phyloP scores from a whole-genome alignment of 2,888 invertebrate genomes.

The Hypomecis atomaria region DNA sequence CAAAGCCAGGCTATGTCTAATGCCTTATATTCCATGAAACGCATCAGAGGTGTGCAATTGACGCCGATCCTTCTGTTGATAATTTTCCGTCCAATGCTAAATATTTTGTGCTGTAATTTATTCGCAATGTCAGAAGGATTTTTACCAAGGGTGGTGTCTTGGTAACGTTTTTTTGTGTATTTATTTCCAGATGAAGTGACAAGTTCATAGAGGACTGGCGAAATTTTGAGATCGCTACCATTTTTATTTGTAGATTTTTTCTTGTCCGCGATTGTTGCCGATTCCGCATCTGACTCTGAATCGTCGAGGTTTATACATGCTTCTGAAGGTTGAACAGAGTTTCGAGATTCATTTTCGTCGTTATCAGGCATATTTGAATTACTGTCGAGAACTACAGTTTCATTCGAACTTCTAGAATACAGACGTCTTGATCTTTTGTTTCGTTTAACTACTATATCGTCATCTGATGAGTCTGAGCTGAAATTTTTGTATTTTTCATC shows the following conservation, averaged over 20 bases:
- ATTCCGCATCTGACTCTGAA: conserved; percentile 58
- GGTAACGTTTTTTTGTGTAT: conserved; percentile 52
- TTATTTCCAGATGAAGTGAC: conserved; percentile 59
- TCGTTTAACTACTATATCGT: conserved; percentile 33
- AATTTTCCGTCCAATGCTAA: conserved; percentile 72
- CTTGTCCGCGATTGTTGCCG: conserved; percentile 37
- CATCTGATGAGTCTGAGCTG: conserved; percentile 27
- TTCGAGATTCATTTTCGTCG: conserved; percentile 30
- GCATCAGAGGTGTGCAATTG: conserved; percentile 65
- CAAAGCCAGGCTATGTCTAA: conserved; percentile 65
- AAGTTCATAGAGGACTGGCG: conserved; percentile 57
- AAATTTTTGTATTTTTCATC: conserved; percentile 15
- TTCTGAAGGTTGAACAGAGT: conserved; percentile 12
- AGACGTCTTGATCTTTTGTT: conserved; percentile 49
- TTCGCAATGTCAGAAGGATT: conserved; percentile 45
- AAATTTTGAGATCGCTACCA: conserved; percentile 40
- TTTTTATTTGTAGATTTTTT: conserved; percentile 32
- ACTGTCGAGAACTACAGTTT: conserved; percentile 53
- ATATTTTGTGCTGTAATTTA: conserved; percentile 67
- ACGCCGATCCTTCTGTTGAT: conserved; percentile 62
- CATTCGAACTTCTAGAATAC: conserved; percentile 57
- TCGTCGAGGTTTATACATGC: conserved; percentile 68
- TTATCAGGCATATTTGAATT: conserved; percentile 34
- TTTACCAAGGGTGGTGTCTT: conserved; percentile 13
- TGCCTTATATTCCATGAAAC: conserved; percentile 69